Base-by-base conservation (phyloP, 2,797 vertebrate genomes). In the Manis crassicaudata region DNA sequence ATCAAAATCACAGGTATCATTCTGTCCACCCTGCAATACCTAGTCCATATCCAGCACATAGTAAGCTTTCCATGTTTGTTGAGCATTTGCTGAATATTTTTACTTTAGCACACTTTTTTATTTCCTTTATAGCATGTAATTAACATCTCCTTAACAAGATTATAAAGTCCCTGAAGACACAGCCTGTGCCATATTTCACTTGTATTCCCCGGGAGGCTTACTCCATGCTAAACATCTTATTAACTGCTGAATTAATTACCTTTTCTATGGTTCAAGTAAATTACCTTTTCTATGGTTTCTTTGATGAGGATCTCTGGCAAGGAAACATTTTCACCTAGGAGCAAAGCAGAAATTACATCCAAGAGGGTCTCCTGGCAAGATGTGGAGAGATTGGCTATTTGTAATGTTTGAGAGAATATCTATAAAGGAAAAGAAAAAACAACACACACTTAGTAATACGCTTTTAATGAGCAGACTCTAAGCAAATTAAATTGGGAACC, bases 211-310 rank as follows among this genome's bases (percentile, higher is more conserved):
- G 56, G 43, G 43, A 95, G 50, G 63, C n/a, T 76, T 46, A 58
- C 4, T 40, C 35, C 62, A 52, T 35, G 68, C 63, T 89, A 86
- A 94, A 81, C 17, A 72, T 37, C 65, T 80, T 75, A 79, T 50
- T 91, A 96, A 94, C 18, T 35, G 76, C 17, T 88, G 46, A 70
- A 80, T 68, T 77, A 92, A 32, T 97, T 98, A 99, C 99, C 99
- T 99, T 99, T 90, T 99, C 98, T 94, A 99, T 70, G 0, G 50
- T n/a, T 73, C 16, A 90, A 92, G 32, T 37, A 50, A 90, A 96
- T 97, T 98, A 99, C 99, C 99, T 99, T 99, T 90, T 99, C 98
- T 94, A 99, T 70, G 0, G 98, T 98, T 96, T 99, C 99, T 97
- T 98, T 98, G 79, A 98, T 98, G 96, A 99, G 98, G 16, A 97